phyloP scores from a whole-genome alignment of 2,888 invertebrate genomes.

The Tipula unca region DNA sequence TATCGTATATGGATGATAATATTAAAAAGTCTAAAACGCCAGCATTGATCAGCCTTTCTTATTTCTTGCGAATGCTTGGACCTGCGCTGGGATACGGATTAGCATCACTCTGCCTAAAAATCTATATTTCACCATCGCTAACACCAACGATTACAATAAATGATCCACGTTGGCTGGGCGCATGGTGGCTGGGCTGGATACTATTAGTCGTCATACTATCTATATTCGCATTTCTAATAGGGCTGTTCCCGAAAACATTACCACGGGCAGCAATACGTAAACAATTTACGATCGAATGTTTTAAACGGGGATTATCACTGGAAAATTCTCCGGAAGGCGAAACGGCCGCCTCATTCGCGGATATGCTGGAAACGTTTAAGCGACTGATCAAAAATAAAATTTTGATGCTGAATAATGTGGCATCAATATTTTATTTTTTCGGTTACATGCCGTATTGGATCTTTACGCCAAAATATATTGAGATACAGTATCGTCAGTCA shows the following conservation, averaged over 20 bases:
- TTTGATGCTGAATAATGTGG: constrained; percentile 63
- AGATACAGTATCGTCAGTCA: constrained; percentile 68
- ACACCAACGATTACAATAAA: no score
- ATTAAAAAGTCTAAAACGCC: no score
- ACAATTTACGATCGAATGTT: not conserved
- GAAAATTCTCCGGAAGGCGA: constrained; percentile 23
- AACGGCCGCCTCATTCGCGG: constrained; percentile 42
- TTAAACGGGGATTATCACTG: constrained; percentile 20
- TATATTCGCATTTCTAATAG: constrained; percentile 50
- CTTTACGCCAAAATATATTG: constrained; percentile 75
- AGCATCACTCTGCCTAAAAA: constrained; percentile 55
- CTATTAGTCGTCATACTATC: constrained; percentile 52
- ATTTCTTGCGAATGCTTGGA: constrained; percentile 58
- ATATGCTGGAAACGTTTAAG: constrained; percentile 55
- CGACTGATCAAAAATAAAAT: constrained; percentile 56
- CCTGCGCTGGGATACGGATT: constrained; percentile 61
- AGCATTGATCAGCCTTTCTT: constrained; percentile 59
- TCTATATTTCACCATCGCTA: constrained; percentile 57
- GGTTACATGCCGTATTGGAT: constrained; percentile 70
- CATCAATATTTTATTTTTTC: constrained; percentile 62
- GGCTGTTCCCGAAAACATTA: constrained; percentile 59
- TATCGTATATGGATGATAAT: no score
- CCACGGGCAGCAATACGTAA: constrained; percentile 52
- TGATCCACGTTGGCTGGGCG: no score
- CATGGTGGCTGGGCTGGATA: constrained; percentile 75